Evolutionary conservation across 2,888 invertebrate genomes (phyloP), one percentile per base, ranked within the genome.

Genomic region (Temnothorax ravouxi): DNA sequence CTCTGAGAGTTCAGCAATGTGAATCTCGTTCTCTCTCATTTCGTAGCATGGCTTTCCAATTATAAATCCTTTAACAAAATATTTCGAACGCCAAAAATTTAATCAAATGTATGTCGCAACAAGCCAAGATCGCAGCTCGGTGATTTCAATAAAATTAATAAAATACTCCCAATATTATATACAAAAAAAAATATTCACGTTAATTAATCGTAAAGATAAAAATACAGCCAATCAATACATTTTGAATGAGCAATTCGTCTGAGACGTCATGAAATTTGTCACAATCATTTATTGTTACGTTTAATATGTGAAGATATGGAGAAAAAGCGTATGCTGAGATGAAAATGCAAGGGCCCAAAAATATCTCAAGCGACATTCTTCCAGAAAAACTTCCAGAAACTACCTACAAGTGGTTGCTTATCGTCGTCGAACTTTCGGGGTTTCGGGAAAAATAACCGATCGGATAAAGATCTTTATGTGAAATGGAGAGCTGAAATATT

Each of bases 401-500:
- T 81, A 72, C 50, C 81, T 72, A 81, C 61, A 52, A 52, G 75
- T 52, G 47, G 47, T 59, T 76, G 56, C 72, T 79, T 81, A 84
- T 86, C 86, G 62, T 56, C 69, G 80, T 80, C 76, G 66, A 87
- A 84, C 83, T 84, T 84, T 83, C 41, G 64, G 67, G 80, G 67
- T 67, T 81, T 88, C 85, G 89, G 86, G 89, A 89, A 90, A 89
- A 85, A 86, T 82, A 86, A 85, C 84, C 89, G 83, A 71, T 76
- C 87, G 86, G 91, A 91, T 91, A 91, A 91, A 72, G 88, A 91
- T 91, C 91, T 91, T 91, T 91, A 91, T 91, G 91, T 86, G 91
- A 90, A 91, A 91, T 89, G 85, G 82, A 74, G 87, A 91, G 86
- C 91, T 93, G 92, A 93, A 93, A 94, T 94, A 93, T 93, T 92